Evolutionary conservation across 2,113 vertebrate genomes (phyloP).

Genomic region (Carlito syrichta): DNA sequence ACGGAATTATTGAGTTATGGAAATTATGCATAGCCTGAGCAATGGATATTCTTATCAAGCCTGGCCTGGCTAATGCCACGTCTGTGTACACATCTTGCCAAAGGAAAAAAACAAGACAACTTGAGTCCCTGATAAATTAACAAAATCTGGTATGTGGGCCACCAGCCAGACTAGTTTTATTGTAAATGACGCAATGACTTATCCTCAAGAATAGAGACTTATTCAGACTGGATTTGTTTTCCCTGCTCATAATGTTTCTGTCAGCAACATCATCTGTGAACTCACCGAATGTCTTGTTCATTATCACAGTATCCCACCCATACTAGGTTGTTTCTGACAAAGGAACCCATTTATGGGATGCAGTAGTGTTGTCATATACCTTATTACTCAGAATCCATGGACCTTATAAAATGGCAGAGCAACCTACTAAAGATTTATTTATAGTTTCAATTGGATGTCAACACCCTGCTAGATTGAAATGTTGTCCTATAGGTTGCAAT

Average conservation of each 20-base stretch:
- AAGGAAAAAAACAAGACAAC: background rate
- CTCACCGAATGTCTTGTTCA: background rate
- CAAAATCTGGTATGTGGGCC: background rate
- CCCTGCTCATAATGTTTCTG: background rate
- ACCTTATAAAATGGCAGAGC: background rate
- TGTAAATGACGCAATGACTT: background rate
- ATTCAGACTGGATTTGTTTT: background rate
- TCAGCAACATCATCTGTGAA: background rate
- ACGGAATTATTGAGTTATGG: too few relatives aligned
- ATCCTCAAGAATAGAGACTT: background rate
- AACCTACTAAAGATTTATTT: background rate
- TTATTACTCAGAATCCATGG: background rate
- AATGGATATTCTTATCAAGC: background rate
- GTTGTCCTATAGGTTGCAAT: background rate
- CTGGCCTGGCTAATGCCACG: background rate
- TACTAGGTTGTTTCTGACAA: background rate
- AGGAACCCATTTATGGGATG: background rate
- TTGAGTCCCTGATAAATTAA: background rate
- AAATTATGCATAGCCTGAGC: background rate
- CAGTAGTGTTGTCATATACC: background rate
- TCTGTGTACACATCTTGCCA: background rate
- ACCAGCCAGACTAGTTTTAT: background rate
- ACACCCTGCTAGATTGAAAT: background rate
- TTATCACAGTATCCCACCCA: background rate
- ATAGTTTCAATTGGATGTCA: background rate